Base-by-base conservation (phyloP, 92 coral and sea anemone species). In the Actinernus sp. region DNA sequence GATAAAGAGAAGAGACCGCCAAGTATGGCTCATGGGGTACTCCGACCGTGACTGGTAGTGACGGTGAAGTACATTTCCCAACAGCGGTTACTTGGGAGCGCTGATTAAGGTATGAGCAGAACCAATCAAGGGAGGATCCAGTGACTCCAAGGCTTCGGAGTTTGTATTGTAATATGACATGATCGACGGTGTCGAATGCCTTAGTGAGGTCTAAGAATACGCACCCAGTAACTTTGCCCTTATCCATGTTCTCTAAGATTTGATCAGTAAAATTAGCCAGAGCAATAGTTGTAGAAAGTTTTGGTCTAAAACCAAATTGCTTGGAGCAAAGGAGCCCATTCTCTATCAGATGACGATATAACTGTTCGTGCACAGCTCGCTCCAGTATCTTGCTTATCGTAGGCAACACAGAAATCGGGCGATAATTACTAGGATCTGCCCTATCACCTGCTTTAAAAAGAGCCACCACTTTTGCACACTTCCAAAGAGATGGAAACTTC, bases 191-290 rank as follows among this genome's bases (percentile, higher is more conserved):
- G 47, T 71, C 68, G 26, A 43, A 56, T 26, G 76, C 79, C 69
- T 72, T 72, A 14, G 69, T 31, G 21, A 72, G 60, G 69, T 72
- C 79, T 26, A 61, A 51, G 61, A 73, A 73, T 48, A 71, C 79
- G 18, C 68, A 47, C 18, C 79, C 67, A 17, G 58, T 45, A 26
- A 73, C 38, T 43, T 73, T 73, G 21, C 71, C 71, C 38, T 61
- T 37, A 24, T 73, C 71, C 81, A 73, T 61, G 28, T 60, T 73
- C 16, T 20, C 4, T 38, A 61, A 21, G 55, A 73, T 34, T 39
- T 73, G 40, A 49, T 73, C 81, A 18, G 61, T 52, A 73, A 73
- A 61, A 45, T 53, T 60, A 13, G 81, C 60, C 41, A 73, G 3
- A 23, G 81, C 55, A 20, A 29, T 73, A 49, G 25, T 19, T n/a